Percentiles rank a stretch among this genome's conserved stretches.
phyloP scores from a whole-genome alignment of 2,888 invertebrate genomes.

The Phania funesta region DNA sequence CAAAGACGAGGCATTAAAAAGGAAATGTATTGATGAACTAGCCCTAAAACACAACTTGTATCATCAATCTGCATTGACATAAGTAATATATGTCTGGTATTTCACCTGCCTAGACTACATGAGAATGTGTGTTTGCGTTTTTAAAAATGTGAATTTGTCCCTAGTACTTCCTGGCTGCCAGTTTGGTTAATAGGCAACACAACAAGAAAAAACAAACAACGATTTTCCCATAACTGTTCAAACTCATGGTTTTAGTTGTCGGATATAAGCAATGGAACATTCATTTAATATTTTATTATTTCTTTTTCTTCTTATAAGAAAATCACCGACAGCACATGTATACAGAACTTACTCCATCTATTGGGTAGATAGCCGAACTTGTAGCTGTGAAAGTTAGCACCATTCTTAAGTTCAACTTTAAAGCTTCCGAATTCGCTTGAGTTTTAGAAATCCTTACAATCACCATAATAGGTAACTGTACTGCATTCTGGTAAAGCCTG shows the following conservation, averaged over 20 bases:
- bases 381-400: too few species aligned
- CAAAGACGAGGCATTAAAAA: conserved; percentile 18
- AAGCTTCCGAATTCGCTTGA: too few species aligned
- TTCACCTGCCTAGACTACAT: conserved; percentile 29
- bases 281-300: not conserved
- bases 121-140: not conserved
- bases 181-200: conserved; percentile 33
- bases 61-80: conserved; percentile 45
- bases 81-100: conserved; percentile 22
- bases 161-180: conserved; percentile 21
- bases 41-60: conserved; percentile 12
- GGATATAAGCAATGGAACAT: conserved; percentile 25
- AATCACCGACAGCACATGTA: not conserved
- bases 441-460: too few species aligned
- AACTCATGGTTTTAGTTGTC: not conserved
- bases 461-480: too few species aligned
- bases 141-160: conserved; percentile 11
- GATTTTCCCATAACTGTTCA: not conserved
- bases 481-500: too few species aligned
- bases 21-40: conserved; percentile 54
- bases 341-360: not conserved
- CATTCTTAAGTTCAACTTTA: too few species aligned
- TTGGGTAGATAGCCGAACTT: too few species aligned
- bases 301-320: not conserved
- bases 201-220: conserved; percentile 36